These are phyloP conservation scores for Neodiprion pinetum DNA, from an alignment of 1,140 invertebrate species.

Conservation along the genomic window DNA sequence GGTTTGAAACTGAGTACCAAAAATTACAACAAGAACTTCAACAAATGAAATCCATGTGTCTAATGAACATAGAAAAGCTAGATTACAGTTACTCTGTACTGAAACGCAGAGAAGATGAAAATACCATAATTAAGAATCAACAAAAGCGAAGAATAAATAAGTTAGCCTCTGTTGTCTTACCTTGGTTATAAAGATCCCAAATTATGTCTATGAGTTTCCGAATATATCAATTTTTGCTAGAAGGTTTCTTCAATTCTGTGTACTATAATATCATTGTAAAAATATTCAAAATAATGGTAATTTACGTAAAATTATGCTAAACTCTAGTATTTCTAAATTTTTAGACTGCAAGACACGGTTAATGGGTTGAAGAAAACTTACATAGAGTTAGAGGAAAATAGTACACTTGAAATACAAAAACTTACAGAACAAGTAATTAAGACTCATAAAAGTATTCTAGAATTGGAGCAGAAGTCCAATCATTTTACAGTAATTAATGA, in stretches of 20 bases:
- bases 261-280: slow-evolving; percentile 9
- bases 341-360: slow-evolving; percentile 75
- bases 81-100: slow-evolving; percentile 87
- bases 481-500: slow-evolving; percentile 71
- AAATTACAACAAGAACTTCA: slow-evolving; percentile 79
- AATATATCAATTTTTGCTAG: slow-evolving; percentile 6
- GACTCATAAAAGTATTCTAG: slow-evolving; percentile 69
- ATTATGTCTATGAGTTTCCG: slow-evolving; percentile 14
- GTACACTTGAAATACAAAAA: slow-evolving; percentile 64
- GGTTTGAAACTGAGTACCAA: slow-evolving; percentile 74
- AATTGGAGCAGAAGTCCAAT: slow-evolving; percentile 71
- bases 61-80: slow-evolving; percentile 84
- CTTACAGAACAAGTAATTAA: slow-evolving; percentile 69
- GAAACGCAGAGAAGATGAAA: slow-evolving; percentile 86
- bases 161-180: slow-evolving; percentile 35
- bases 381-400: slow-evolving; percentile 66
- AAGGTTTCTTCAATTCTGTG: slow-evolving; percentile 22
- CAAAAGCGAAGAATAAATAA: slow-evolving; percentile 82
- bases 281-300: background rate
- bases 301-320: background rate
- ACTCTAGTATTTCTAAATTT: slow-evolving; percentile 6
- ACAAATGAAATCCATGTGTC: slow-evolving; percentile 73
- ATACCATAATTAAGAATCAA: slow-evolving; percentile 80
- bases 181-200: slow-evolving; percentile 15
- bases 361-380: slow-evolving; percentile 70